These are phyloP conservation scores for Masnerella sp. DNA, from an alignment of 2,888 invertebrate genomes.

Conservation along the genomic window DNA sequence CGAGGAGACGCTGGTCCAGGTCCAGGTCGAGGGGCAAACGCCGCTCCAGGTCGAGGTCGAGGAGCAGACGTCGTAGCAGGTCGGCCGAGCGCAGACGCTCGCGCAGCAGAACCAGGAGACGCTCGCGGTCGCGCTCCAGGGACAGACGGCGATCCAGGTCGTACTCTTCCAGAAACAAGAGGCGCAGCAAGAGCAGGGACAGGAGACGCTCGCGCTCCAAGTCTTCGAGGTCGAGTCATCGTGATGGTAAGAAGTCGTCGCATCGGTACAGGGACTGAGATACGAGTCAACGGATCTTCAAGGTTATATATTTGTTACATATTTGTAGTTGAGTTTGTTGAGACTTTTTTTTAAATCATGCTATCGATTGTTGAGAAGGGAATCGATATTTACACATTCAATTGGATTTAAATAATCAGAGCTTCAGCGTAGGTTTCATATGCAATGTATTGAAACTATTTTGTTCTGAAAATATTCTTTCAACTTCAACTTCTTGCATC, in stretches of 20 bases:
- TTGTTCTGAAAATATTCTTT: no score
- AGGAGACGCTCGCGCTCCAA: constrained; percentile 69
- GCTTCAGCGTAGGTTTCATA: no score
- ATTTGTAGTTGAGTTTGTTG: not conserved
- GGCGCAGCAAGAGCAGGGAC: constrained; percentile 67
- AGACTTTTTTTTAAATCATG: no score
- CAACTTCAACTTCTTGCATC: no score
- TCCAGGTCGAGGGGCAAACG: constrained; percentile 69
- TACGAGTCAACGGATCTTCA: constrained; percentile 44
- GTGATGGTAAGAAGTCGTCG: constrained; percentile 76
- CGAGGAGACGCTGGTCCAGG: constrained; percentile 68
- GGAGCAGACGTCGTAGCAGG: constrained; percentile 58
- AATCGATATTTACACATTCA: no score
- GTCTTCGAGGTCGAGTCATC: constrained; percentile 69
- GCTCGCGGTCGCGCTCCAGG: constrained; percentile 58
- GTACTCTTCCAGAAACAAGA: constrained; percentile 65
- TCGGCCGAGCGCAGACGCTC: constrained; percentile 64
- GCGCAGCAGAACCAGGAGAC: constrained; percentile 66
- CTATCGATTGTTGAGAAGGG: no score
- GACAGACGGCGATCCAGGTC: constrained; percentile 70
- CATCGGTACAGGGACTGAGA: constrained; percentile 76
- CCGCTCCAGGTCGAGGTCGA: constrained; percentile 63
- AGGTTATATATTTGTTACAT: constrained; percentile 66
- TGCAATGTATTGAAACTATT: no score
- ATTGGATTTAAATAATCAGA: no score